Conservation (phyloP, 2,113 vertebrate genomes). For the Carlito syrichta region DNA sequence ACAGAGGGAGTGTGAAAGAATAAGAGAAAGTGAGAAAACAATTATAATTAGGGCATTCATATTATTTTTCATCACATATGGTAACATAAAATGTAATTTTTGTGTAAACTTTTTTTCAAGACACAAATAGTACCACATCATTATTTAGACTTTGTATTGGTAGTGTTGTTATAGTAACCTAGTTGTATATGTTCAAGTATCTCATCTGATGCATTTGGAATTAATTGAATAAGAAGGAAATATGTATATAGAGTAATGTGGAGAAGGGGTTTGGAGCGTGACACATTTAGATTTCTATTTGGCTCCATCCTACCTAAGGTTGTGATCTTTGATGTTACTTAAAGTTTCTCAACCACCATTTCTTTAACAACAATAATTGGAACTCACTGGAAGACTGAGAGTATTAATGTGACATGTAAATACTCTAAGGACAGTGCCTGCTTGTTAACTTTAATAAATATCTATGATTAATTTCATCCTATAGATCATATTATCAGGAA, state of each 20-base stretch:
- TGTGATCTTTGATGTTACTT: neutral
- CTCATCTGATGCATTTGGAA: neutral
- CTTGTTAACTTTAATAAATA: neutral
- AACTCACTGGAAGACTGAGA: neutral
- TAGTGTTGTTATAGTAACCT: neutral
- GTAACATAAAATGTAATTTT: neutral
- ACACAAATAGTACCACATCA: neutral
- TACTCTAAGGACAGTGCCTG: neutral
- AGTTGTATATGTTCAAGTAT: neutral
- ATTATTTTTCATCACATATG: neutral
- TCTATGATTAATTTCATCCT: neutral
- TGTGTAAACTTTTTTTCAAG: neutral
- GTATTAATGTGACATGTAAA: neutral
- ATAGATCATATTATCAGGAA: neutral
- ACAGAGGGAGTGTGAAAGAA: neutral
- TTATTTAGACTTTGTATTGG: neutral
- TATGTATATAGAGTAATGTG: neutral
- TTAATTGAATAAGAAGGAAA: neutral
- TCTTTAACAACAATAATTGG: conserved; percentile 1
- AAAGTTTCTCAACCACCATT: neutral
- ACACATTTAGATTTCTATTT: neutral
- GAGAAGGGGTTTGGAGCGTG: neutral
- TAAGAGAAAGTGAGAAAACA: neutral
- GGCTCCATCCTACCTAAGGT: neutral
- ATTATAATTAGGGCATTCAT: neutral